Base-by-base conservation (phyloP, 2,113 vertebrate genomes). In the Cryptomyrus ogoouensis region DNA sequence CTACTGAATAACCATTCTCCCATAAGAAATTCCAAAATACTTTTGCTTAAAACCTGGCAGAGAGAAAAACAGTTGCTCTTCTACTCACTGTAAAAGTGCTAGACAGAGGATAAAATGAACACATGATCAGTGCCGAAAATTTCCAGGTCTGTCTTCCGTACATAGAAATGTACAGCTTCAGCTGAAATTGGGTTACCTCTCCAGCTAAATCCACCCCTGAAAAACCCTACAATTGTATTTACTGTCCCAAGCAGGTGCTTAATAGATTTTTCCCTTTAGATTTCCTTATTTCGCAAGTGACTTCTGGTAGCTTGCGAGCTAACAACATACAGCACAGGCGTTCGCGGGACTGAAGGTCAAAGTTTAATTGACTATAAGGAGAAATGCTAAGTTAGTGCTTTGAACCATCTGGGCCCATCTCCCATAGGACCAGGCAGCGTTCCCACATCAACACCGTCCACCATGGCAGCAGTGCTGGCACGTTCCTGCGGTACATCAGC, bases 281-380 rank as follows among this genome's bases (percentile, higher is more conserved):
- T 7, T 80, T 80, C 15, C 74, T 15, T 80, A 80, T 35, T 80
- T 80, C 0, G 74, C 31, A 1, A 42, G 74, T 80, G 17, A 80
- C 17, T 80, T 2, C 15, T 42, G 31, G 74, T 42, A 80, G 74
- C 74, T 13, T 42, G 74, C 5, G 17, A 42, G 74, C 35, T 39
- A 80, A 80, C 35, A 27, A 42, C 74, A 42, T 17, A 80, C 5
- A 80, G 35, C 35, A 17, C 5, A 35, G 74, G 35, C 35, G 17
- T 42, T 62, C 19, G 19, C 5, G 12, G 35, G 74, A 80, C 31
- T 80, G 74, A 39, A 80, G 31, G 35, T 80, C 74, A 42, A 80
- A 80, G 74, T 42, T 80, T 80, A 80, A 80, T 80, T 80, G 74
- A 80, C 74, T 80, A 80, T 80, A 80, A 80, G 74, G 74, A 42